A percentile compares a stretch with the other conserved stretches of the same genome.
Evolutionary conservation across 92 coral and sea anemone species (phyloP).

Genomic region (Umimayanthus chanpuru): DNA sequence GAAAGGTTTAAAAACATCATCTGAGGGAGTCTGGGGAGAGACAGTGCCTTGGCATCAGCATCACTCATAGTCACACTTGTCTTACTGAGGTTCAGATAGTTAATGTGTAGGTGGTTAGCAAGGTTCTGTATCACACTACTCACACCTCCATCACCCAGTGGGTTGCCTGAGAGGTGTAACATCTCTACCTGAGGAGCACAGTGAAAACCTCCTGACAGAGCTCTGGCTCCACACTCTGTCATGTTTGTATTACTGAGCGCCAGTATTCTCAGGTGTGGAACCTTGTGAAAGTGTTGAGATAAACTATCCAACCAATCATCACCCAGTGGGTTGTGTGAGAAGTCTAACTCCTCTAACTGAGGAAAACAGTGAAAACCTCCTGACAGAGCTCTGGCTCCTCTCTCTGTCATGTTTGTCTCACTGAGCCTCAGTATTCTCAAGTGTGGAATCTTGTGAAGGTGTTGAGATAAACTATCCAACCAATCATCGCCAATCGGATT

Average conservation of each 20-base stretch:
- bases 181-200: too few species aligned
- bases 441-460: not conserved
- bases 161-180: too few species aligned
- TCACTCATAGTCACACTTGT: not conserved
- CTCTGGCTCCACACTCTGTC: constrained; percentile 17
- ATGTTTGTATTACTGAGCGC: not conserved
- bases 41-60: not conserved
- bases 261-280: constrained; percentile 3
- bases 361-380: not conserved
- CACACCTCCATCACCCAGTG: constrained; percentile 21
- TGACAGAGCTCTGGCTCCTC: not conserved
- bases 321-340: constrained; percentile 13
- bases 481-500: constrained; percentile 12
- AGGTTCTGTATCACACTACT: constrained; percentile 18
- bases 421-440: not conserved
- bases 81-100: not conserved
- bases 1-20: too few species aligned
- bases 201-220: not conserved
- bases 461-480: not conserved
- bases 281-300: not conserved
- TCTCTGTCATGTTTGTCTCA: not conserved
- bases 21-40: not conserved
- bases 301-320: too few species aligned
- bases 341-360: not conserved
- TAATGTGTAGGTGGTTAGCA: constrained; percentile 4